phyloP scores from a whole-genome alignment of 2,113 vertebrate genomes.

The western clawed frog (Xenopus tropicalis) region DNA sequence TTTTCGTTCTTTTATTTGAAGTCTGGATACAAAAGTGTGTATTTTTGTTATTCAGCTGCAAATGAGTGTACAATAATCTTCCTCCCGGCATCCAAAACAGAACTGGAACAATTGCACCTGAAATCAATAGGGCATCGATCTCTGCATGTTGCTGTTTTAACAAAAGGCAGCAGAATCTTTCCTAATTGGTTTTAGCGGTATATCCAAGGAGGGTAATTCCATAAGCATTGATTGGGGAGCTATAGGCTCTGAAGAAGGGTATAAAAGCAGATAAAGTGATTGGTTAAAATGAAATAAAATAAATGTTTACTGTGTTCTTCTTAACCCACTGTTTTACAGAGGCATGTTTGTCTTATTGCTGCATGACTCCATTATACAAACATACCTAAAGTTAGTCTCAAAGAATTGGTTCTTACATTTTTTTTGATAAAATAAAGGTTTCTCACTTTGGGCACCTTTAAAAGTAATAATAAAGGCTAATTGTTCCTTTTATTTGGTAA shows the following conservation, averaged over 20 bases:
- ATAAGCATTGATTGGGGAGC: conserved; percentile 84
- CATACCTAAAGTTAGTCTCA: no score
- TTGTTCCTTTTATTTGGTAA: no score
- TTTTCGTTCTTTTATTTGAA: conserved; percentile 62
- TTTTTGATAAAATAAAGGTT: no score
- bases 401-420: no score
- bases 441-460: no score
- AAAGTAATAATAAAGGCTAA: no score
- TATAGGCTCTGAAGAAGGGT: conserved; percentile 70
- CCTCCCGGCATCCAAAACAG: conserved; percentile 62
- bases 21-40: conserved; percentile 34
- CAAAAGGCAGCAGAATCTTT: conserved; percentile 86
- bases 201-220: conserved; percentile 90
- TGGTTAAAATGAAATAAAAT: conserved; percentile 72
- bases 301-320: conserved; percentile 58
- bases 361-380: no score
- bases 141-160: conserved; percentile 68
- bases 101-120: conserved; percentile 72
- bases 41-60: conserved; percentile 67
- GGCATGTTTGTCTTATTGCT: not conserved
- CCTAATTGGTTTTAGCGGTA: conserved; percentile 78
- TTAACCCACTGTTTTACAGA: conserved; percentile 27
- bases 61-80: conserved; percentile 67
- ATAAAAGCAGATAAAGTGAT: conserved; percentile 75
- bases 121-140: conserved; percentile 81